Conservation (phyloP, 2,113 vertebrate genomes). For the Oophaga pumilio region DNA sequence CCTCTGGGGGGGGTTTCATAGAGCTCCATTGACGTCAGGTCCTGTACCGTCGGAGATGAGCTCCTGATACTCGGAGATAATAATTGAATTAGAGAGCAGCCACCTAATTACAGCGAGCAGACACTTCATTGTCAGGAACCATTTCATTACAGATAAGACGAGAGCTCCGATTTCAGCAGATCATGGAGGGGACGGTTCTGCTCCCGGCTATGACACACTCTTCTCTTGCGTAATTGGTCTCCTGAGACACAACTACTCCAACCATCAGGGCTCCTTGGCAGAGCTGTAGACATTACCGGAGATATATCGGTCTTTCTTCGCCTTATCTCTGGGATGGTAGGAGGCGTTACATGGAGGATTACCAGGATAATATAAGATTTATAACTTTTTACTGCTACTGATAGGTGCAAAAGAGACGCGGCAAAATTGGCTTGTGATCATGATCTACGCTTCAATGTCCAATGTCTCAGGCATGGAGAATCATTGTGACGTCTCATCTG, state of each 20-base stretch:
- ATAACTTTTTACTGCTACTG: not conserved
- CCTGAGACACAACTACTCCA: not conserved
- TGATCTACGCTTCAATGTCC: too few species aligned
- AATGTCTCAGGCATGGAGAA: too few species aligned
- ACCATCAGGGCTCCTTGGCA: not conserved
- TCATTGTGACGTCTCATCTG: too few species aligned
- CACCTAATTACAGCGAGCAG: constrained; percentile 71
- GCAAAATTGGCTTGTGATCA: too few species aligned
- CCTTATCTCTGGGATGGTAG: not conserved
- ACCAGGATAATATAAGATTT: not conserved
- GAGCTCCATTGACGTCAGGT: constrained; percentile 67
- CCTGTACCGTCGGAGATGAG: constrained; percentile 70
- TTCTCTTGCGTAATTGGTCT: constrained; percentile 55
- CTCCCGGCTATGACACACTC: constrained; percentile 62
- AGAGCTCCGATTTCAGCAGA: constrained; percentile 63
- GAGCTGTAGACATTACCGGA: not conserved
- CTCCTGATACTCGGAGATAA: constrained; percentile 69
- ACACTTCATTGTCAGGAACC: constrained; percentile 71
- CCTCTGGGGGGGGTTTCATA: constrained; percentile 15
- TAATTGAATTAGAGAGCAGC: constrained; percentile 78
- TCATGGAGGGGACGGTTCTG: constrained; percentile 58
- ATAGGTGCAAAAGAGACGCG: not conserved
- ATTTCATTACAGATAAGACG: constrained; percentile 70
- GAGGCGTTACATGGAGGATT: not conserved
- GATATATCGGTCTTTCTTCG: constrained; percentile 5